Evolutionary conservation across 2,797 vertebrate species (phyloP).

Genomic region (Sphenopsis melanotis): DNA sequence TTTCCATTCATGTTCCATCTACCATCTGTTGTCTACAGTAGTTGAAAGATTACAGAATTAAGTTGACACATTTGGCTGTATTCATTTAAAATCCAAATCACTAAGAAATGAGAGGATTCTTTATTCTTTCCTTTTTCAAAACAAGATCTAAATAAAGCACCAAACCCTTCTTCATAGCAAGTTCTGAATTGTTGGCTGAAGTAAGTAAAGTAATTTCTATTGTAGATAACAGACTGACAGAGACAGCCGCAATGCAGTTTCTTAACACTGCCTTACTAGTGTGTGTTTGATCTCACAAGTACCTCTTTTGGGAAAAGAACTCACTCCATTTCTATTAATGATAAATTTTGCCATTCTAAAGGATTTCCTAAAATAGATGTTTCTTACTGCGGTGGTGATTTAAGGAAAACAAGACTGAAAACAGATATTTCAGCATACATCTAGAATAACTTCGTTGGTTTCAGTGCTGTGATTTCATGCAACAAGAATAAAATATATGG

Average conservation of each 20-base stretch:
- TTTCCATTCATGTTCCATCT: background rate
- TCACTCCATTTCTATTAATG: background rate
- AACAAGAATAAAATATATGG: background rate
- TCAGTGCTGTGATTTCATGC: background rate
- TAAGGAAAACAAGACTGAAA: background rate
- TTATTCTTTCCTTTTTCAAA: background rate
- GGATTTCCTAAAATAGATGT: background rate
- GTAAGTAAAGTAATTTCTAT: background rate
- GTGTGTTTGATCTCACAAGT: background rate
- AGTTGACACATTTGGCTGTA: background rate
- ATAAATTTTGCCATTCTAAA: background rate
- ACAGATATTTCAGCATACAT: background rate
- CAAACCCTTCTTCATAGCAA: background rate
- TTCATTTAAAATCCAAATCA: background rate
- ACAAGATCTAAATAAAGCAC: background rate
- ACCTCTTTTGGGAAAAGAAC: background rate
- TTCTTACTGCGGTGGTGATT: background rate
- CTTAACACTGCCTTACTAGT: background rate
- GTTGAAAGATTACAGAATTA: background rate
- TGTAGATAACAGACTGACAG: background rate
- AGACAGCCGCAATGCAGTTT: background rate
- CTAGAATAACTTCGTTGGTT: background rate
- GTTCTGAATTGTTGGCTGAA: background rate
- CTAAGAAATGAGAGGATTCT: background rate
- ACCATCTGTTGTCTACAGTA: background rate